Base-by-base conservation (phyloP, 2,113 vertebrate species). In the Lonchura striata region DNA sequence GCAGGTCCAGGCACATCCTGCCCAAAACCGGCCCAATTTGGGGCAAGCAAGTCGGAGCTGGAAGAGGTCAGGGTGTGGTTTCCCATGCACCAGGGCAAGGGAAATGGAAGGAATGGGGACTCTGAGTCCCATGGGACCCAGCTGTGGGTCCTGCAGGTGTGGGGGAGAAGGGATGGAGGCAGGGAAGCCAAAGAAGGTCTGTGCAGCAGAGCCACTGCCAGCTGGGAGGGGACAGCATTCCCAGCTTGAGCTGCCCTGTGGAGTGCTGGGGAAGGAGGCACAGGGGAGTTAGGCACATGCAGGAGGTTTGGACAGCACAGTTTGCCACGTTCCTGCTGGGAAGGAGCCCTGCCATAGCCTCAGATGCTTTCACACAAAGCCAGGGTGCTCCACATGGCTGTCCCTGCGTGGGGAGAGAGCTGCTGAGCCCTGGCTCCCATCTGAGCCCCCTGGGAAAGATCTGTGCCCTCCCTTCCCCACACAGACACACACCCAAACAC, bases 41-140 rank as follows among this genome's bases (percentile, higher is more conserved):
- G 84, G 65, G 66, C 39, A 66, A 69, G 82, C 95, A 95, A 96
- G 97, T 93, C 49, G 1, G 56, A 91, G 95, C 96, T 97, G 27
- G 95, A 96, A 66, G 85, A 44, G 88, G 91, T 92, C 90, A 80
- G 93, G 96, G 97, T 31, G 97, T 5, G 84, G 95, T 94, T 96
- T 90, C 94, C 93, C 90, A 3, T 60, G 27, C 7, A 35, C 57
- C 68, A 59, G 63, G 53, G 70, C 65, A 7, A n/a, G 70, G 77
- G 87, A 60, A 54, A 18, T 0, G 0, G 81, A 37, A 72, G 47
- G 8, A 6, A 9, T 13, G 72, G 65, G 70, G 72, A 56, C 76
- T 72, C 75, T 2, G 10, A 54, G 68, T 60, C 56, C 88, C 9
- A 0, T 70, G 81, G 82, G 86, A 94, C 19, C 30, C 27, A 66